These are phyloP conservation scores for Drosophila mauritiana DNA, from an alignment of 1,140 invertebrate genomes.

Conservation along the genomic window DNA sequence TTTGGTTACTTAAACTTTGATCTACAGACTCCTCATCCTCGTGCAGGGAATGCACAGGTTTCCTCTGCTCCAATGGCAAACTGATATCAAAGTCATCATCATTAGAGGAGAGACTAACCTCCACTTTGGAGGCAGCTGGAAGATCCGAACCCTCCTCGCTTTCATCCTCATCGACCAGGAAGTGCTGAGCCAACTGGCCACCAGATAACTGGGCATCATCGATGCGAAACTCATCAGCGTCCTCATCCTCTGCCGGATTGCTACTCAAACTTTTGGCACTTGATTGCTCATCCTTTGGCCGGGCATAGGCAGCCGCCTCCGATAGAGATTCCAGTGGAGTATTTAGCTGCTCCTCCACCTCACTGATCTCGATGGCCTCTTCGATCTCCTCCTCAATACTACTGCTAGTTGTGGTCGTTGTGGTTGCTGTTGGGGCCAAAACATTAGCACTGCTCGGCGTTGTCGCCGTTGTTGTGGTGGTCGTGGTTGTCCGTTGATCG, in stretches of 20 bases:
- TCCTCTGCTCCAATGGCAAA: slow-evolving; percentile 47
- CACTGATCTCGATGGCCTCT: slow-evolving; percentile 76
- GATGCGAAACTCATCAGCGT: slow-evolving; percentile 65
- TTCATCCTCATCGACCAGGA: slow-evolving; percentile 56
- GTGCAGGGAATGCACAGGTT: slow-evolving; percentile 62
- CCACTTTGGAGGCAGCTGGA: slow-evolving; percentile 24
- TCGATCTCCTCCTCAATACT: slow-evolving; percentile 84
- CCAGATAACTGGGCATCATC: slow-evolving; percentile 77
- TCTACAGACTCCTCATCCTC: slow-evolving; percentile 33
- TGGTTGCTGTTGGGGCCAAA: slow-evolving; percentile 38
- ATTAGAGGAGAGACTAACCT: slow-evolving; percentile 22
- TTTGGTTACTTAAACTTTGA: slow-evolving; percentile 67
- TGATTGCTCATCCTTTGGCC: slow-evolving; percentile 29
- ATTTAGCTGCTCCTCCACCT: slow-evolving; percentile 60
- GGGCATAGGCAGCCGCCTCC: slow-evolving; percentile 46
- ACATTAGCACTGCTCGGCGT: slow-evolving; percentile 45
- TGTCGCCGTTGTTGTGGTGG: slow-evolving; percentile 38
- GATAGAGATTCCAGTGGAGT: slow-evolving; percentile 46
- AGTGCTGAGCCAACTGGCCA: slow-evolving; percentile 75
- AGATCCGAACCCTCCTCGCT: slow-evolving; percentile 33
- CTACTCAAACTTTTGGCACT: slow-evolving; percentile 64
- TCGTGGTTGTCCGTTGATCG: slow-evolving; percentile 47
- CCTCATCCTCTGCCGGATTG: slow-evolving; percentile 34
- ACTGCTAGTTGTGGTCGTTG: slow-evolving; percentile 57
- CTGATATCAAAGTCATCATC: slow-evolving; percentile 72